Evolutionary conservation across 2,113 vertebrate species (phyloP).

Genomic region (Gopherus flavomarginatus): DNA sequence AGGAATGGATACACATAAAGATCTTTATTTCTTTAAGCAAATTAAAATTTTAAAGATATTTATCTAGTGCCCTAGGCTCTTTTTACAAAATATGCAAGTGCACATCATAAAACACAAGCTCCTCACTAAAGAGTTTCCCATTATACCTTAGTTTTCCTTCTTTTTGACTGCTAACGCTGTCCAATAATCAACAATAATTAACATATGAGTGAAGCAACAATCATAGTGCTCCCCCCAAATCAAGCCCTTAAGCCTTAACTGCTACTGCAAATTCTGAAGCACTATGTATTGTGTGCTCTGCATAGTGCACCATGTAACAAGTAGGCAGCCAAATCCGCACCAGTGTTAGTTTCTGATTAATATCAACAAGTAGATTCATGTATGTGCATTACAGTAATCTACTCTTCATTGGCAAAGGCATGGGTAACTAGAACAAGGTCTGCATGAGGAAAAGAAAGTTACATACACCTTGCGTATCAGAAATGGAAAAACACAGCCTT

Average conservation of each 20-base stretch:
- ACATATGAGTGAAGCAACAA: not conserved
- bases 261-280: not conserved
- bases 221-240: not conserved
- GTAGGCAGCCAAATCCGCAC: not conserved
- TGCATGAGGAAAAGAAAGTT: not conserved
- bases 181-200: not conserved
- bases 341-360: not conserved
- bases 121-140: not conserved
- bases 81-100: not conserved
- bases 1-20: not conserved
- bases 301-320: not conserved
- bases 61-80: not conserved
- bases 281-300: not conserved
- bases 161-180: not conserved
- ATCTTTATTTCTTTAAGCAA: constrained; percentile 7
- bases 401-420: not conserved
- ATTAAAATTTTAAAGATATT: not conserved
- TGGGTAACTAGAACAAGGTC: not conserved
- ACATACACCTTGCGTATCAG: not conserved
- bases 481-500: not conserved
- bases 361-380: not conserved
- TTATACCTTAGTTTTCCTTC: not conserved
- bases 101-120: not conserved
- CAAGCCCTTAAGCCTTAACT: not conserved
- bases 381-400: not conserved